Percentiles rank a stretch among this genome's conserved stretches.
phyloP scores from a whole-genome alignment of 2,113 vertebrate genomes.

The Alligator sinensis region DNA sequence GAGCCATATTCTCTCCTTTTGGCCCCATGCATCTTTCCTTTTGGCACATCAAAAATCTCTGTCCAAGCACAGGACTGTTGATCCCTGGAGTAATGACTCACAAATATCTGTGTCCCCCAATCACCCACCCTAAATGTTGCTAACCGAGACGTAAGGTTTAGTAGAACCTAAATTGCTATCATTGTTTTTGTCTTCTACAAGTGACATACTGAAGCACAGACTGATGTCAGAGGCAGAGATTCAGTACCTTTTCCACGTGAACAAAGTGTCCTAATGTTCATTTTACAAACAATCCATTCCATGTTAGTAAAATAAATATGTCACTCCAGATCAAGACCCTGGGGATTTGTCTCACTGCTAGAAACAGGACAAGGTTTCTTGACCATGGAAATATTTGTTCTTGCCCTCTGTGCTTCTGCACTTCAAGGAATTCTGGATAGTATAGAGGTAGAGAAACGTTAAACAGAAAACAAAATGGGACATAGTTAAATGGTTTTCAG shows the following conservation, averaged over 20 bases:
- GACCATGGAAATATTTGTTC: not conserved
- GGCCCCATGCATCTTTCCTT: no score
- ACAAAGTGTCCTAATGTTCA: not conserved
- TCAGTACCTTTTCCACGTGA: not conserved
- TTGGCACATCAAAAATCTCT: not conserved
- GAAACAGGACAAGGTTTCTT: not conserved
- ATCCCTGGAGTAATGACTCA: not conserved
- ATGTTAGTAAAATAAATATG: rapidly evolving
- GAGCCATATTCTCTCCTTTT: no score
- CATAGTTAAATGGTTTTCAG: not conserved
- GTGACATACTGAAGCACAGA: not conserved
- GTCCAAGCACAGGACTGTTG: not conserved
- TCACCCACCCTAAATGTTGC: not conserved
- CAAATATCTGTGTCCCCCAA: not conserved
- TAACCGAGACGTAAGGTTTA: not conserved
- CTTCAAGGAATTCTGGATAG: not conserved
- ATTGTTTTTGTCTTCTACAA: not conserved
- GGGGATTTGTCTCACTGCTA: rapidly evolving
- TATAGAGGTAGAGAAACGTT: not conserved
- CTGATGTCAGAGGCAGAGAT: not conserved
- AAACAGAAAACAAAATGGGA: rapidly evolving
- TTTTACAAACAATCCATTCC: not conserved
- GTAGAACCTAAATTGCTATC: not conserved
- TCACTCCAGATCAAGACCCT: not conserved
- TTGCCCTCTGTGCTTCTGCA: not conserved